Conservation (phyloP, 2,797 vertebrate species). For the Danio aesculapii region DNA sequence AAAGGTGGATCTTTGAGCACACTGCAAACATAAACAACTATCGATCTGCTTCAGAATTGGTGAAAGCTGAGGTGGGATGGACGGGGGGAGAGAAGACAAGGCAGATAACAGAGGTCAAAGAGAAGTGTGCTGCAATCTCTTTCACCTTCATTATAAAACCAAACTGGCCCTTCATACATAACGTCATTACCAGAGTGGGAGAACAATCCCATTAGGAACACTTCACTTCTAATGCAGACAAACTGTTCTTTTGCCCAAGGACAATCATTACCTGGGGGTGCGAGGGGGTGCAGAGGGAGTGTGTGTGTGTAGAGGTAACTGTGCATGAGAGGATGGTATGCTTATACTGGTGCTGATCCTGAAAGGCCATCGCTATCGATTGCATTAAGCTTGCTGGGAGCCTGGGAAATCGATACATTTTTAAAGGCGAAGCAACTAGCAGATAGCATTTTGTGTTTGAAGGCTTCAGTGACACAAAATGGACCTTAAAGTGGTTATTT, state of each 20-base stretch:
- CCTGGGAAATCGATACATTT: slow-evolving; percentile 83
- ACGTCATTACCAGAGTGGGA: slow-evolving; percentile 63
- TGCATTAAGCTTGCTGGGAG: slow-evolving; percentile 81
- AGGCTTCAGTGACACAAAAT: slow-evolving; percentile 73
- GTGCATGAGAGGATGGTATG: slow-evolving; percentile 77
- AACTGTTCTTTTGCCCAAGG: slow-evolving; percentile 77
- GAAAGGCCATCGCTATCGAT: slow-evolving; percentile 82
- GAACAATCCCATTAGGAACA: slow-evolving; percentile 71
- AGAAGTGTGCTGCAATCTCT: slow-evolving; percentile 71
- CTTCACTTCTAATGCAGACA: slow-evolving; percentile 76
- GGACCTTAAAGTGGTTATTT: slow-evolving; percentile 30
- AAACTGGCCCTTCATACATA: slow-evolving; percentile 63
- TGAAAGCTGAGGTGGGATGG: slow-evolving; percentile 26
- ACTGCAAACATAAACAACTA: slow-evolving; percentile 76
- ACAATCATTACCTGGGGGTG: slow-evolving; percentile 79
- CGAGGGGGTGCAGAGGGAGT: slow-evolving; percentile 51
- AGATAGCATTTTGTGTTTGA: slow-evolving; percentile 72
- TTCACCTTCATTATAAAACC: slow-evolving; percentile 70
- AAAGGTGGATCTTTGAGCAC: slow-evolving; percentile 65
- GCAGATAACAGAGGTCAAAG: slow-evolving; percentile 73
- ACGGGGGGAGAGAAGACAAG: slow-evolving; percentile 14
- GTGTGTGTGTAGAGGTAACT: slow-evolving; percentile 46
- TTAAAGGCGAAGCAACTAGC: slow-evolving; percentile 78
- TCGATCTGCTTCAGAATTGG: slow-evolving; percentile 59
- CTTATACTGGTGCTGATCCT: slow-evolving; percentile 82